phyloP scores from a whole-genome alignment of 2,113 vertebrate species.

The Halcyon malimbica region DNA sequence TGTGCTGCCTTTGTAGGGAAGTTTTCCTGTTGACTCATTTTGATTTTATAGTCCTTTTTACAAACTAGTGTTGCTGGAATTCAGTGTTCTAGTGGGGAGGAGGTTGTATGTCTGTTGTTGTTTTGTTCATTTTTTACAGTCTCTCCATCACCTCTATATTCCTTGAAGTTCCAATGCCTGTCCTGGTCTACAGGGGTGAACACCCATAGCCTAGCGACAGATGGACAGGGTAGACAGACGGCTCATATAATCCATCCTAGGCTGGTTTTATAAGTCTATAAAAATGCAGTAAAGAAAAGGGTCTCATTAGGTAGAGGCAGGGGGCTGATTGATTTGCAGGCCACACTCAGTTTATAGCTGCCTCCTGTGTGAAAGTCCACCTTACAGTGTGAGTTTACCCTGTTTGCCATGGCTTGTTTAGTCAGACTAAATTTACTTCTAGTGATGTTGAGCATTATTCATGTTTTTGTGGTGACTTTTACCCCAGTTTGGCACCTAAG shows the following conservation, averaged over 20 bases:
- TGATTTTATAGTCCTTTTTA: conserved; percentile 33
- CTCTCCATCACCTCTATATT: background rate
- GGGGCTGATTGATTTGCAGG: conserved; percentile 64
- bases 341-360: conserved; percentile 55
- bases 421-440: conserved; percentile 36
- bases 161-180: background rate
- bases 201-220: background rate
- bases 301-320: conserved; percentile 58
- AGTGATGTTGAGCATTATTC: background rate
- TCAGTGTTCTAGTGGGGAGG: background rate
- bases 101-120: background rate
- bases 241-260: conserved; percentile 48
- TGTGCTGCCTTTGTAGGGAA: background rate
- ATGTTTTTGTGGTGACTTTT: conserved; percentile 7
- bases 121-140: background rate
- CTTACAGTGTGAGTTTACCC: conserved; percentile 31
- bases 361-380: conserved; percentile 62
- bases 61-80: background rate
- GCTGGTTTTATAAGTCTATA: conserved; percentile 53
- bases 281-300: conserved; percentile 62
- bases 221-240: conserved; percentile 48
- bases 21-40: conserved; percentile 29
- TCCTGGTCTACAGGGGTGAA: background rate
- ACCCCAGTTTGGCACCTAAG: background rate
- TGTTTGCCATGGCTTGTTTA: conserved; percentile 40